These are phyloP conservation scores for Machimus atricapillus DNA, from an alignment of 2,888 invertebrate species.

Conservation along the genomic window DNA sequence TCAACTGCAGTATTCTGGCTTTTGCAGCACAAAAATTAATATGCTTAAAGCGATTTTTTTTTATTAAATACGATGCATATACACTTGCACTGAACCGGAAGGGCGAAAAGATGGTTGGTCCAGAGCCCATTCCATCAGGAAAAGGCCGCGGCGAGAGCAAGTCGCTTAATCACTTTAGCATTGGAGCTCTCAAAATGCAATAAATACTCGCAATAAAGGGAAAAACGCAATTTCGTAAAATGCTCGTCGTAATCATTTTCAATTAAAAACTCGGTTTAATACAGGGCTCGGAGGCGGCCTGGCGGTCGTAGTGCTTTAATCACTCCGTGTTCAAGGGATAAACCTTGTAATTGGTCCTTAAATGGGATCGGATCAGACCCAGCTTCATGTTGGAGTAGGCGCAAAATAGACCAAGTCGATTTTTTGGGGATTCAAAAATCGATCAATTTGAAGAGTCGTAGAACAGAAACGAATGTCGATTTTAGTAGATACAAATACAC, in stretches of 20 bases:
- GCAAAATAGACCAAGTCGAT: neutral
- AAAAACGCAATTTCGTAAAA: slow-evolving; percentile 31
- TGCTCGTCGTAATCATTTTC: slow-evolving; percentile 13
- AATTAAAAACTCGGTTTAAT: slow-evolving; percentile 10
- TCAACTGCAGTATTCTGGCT: neutral
- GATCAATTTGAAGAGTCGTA: neutral
- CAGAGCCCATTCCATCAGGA: neutral
- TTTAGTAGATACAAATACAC: neutral
- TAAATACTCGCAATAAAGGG: slow-evolving; percentile 17
- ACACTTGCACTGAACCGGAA: neutral
- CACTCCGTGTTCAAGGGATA: slow-evolving; percentile 10
- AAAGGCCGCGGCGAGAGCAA: neutral
- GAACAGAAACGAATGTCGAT: neutral
- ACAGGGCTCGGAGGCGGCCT: neutral
- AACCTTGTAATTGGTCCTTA: neutral
- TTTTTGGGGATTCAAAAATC: neutral
- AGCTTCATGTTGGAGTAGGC: neutral
- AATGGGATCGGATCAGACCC: neutral
- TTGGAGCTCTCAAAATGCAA: slow-evolving; percentile 16
- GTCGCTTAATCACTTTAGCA: slow-evolving; percentile 22
- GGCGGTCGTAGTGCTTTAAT: neutral
- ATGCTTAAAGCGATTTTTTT: neutral
- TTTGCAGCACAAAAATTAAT: neutral
- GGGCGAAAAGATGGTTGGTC: neutral
- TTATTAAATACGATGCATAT: neutral